Evolutionary conservation across 1,140 invertebrate species (phyloP), one percentile per base, ranked within the genome.

Genomic region (Drosophila pectinifera): DNA sequence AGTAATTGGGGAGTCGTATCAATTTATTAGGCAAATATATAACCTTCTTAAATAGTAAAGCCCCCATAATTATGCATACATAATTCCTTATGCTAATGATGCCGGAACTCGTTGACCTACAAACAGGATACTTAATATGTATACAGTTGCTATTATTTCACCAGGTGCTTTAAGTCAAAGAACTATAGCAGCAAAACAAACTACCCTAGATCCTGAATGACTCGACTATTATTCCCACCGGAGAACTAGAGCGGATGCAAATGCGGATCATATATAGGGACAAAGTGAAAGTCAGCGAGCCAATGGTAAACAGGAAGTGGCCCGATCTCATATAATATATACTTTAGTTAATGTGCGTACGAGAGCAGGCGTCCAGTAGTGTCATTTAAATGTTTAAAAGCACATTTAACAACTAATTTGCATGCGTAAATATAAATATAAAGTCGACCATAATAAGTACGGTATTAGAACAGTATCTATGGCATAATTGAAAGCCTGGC

Each of bases 391-490:
- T 74, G 36, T 36, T 76, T 76, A 77, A 85, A 85, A 74, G 81
- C 78, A 61, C 63, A 85, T 78, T 85, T 70, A 78, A 58, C 48
- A 78, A 41, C 61, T 78, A 61, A 83, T 88, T 83, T 88, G 70
- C 83, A 86, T 86, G 78, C 75, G 75, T 86, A 81, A 86, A 64
- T 78, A 61, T 68, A 78, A 86, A 81, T 65, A 76, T 51, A 56
- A 65, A 70, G 58, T 45, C 43, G n/a, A 11, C 49, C 31, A 51
- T 57, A 58, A 51, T 58, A 49, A 74, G 48, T 75, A 59, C 53
- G 18, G 26, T 54, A 57, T 75, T 22, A 58, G 13, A 26, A 22
- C 26, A 53, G 38, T 31, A 31, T 62, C 55, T 62, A 51, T 54
- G 68, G 46, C 56, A 64, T 73, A 78, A 73, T 78, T 78, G 73